A percentile compares a stretch with the other conserved stretches of the same genome.
phyloP scores from a whole-genome alignment of 2,888 invertebrate genomes.

The Lysandra coridon region DNA sequence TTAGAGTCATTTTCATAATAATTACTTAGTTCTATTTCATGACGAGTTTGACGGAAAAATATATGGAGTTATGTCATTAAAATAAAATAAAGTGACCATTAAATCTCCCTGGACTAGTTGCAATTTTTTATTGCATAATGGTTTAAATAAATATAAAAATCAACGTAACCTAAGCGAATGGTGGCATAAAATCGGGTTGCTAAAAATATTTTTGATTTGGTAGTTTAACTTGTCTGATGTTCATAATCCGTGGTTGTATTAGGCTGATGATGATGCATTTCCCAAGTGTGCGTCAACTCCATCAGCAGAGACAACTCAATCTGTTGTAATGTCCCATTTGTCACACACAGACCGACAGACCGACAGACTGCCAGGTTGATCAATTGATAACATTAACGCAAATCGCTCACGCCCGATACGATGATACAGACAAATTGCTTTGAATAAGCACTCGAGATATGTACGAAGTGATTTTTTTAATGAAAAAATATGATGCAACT shows the following conservation, averaged over 20 bases:
- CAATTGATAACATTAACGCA: slow-evolving; percentile 24
- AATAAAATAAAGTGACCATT: no score
- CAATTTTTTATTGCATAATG: no score
- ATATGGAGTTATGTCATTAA: no score
- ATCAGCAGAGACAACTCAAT: slow-evolving; percentile 15
- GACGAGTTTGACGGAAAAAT: no score
- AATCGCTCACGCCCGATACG: not conserved
- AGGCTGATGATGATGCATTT: not conserved
- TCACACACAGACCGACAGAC: slow-evolving; percentile 20
- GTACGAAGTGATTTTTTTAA: not conserved
- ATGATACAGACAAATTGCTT: not conserved
- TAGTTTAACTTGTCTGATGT: not conserved
- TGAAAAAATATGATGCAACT: not conserved
- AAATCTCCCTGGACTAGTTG: no score
- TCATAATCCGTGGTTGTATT: not conserved
- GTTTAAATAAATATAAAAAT: no score
- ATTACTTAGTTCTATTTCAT: no score
- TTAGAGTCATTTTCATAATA: no score
- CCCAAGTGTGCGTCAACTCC: slow-evolving; percentile 13
- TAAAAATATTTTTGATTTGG: not conserved
- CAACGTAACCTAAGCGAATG: no score
- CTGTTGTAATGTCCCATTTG: slow-evolving; percentile 26
- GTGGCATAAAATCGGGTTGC: not conserved
- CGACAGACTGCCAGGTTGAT: not conserved
- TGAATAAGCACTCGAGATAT: not conserved